These are phyloP conservation scores for Drosophila formosana DNA, from an alignment of 2,888 invertebrate species.

Conservation along the genomic window DNA sequence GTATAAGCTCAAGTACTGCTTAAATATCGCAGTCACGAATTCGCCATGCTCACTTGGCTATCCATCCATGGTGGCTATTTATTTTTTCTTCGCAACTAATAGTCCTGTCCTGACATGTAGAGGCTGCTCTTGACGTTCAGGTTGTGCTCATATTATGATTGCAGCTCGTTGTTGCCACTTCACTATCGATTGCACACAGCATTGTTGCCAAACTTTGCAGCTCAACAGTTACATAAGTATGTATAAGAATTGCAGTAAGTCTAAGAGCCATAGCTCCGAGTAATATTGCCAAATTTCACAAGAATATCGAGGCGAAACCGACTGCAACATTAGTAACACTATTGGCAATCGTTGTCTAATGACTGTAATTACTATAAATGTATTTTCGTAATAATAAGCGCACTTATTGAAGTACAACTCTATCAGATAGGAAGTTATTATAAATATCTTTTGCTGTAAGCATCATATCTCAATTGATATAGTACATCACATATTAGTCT, in stretches of 20 bases:
- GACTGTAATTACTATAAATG: neutral
- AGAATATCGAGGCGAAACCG: neutral
- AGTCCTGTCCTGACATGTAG: neutral
- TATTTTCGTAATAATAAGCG: neutral
- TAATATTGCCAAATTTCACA: neutral
- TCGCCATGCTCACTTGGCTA: slow-evolving; percentile 29
- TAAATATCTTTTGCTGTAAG: too few relatives aligned
- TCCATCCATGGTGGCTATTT: slow-evolving; percentile 1
- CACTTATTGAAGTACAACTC: neutral
- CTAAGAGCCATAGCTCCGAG: neutral
- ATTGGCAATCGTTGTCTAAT: neutral
- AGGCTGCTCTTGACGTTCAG: slow-evolving; percentile 5
- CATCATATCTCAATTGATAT: too few relatives aligned
- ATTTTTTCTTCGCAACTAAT: slow-evolving; percentile 1
- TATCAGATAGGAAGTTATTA: too few relatives aligned
- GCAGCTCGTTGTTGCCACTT: slow-evolving; percentile 4
- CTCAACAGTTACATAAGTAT: neutral
- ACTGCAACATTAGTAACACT: neutral
- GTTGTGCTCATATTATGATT: slow-evolving; percentile 3
- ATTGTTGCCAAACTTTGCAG: slow-evolving; percentile 32
- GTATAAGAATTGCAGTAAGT: neutral
- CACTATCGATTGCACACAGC: slow-evolving; percentile 15
- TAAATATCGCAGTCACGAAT: slow-evolving; percentile 35
- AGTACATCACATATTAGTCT: too few relatives aligned
- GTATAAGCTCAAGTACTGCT: slow-evolving; percentile 42